These are phyloP conservation scores for Larimichthys polyactis DNA, from an alignment of 2,113 vertebrate species.

Conservation along the genomic window DNA sequence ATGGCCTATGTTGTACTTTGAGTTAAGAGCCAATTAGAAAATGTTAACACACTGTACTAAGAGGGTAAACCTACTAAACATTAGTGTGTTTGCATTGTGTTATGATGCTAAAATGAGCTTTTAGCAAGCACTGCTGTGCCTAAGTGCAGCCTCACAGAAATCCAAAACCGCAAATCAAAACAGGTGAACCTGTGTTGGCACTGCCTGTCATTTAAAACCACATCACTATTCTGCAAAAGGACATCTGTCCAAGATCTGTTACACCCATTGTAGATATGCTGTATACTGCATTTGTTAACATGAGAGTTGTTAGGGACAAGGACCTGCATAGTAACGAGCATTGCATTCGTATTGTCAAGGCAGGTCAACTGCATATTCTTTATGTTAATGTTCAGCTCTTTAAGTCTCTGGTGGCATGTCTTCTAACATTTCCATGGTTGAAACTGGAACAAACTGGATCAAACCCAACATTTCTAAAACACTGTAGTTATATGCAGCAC, in stretches of 20 bases:
- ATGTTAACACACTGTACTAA: background rate
- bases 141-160: background rate
- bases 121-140: background rate
- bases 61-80: background rate
- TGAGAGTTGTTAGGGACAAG: background rate
- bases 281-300: background rate
- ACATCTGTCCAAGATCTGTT: background rate
- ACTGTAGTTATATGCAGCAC: background rate
- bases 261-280: background rate
- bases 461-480: constrained; percentile 17
- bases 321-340: background rate
- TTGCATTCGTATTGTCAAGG: background rate
- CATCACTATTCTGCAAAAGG: background rate
- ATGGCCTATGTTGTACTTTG: too few species aligned
- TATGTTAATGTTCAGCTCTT: background rate
- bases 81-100: background rate
- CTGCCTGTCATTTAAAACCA: background rate
- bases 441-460: background rate
- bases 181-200: background rate
- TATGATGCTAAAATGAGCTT: background rate
- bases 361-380: constrained; percentile 6
- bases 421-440: background rate
- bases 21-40: too few species aligned
- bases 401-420: background rate
- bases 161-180: background rate